Percentiles rank a stretch among this genome's conserved stretches.
Conservation (phyloP, 2,888 invertebrate genomes). For the Poecilus cupreus region DNA sequence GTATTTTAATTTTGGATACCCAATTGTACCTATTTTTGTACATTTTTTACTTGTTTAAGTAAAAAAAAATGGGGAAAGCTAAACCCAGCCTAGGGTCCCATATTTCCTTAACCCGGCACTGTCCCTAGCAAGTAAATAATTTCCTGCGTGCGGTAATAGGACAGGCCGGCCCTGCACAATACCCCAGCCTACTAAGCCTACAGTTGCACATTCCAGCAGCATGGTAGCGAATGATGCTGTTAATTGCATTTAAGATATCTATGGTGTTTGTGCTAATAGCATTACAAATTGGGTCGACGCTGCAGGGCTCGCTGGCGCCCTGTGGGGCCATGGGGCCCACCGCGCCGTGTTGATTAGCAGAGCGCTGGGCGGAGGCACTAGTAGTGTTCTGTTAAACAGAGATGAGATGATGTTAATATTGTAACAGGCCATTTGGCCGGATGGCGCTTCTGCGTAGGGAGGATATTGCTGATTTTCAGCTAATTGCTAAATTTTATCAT, state of each 20-base stretch:
- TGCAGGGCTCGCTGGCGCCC: not conserved
- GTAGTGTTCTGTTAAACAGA: not conserved
- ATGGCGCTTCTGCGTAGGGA: not conserved
- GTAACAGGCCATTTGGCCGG: conserved; percentile 7
- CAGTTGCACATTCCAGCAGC: not conserved
- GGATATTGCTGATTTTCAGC: not conserved
- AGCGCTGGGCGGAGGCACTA: not conserved
- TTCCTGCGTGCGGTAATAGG: not conserved
- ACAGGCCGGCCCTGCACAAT: too few species aligned
- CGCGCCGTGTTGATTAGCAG: conserved; percentile 17
- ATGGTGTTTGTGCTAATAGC: conserved; percentile 55
- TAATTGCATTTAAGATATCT: conserved; percentile 56
- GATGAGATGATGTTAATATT: conserved; percentile 43
- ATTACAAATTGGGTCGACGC: conserved; percentile 53
- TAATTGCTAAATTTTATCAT: conserved; percentile 30
- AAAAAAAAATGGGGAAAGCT: too few species aligned
- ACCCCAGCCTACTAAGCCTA: not conserved
- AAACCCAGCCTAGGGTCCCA: too few species aligned
- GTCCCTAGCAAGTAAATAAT: too few species aligned
- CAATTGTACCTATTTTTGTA: too few species aligned
- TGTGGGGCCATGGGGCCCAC: not conserved
- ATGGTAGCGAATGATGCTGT: not conserved
- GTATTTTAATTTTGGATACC: too few species aligned
- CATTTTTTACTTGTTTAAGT: too few species aligned
- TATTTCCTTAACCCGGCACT: too few species aligned